Base-by-base conservation (phyloP, 2,888 invertebrate genomes). In the Cabera pusaria region DNA sequence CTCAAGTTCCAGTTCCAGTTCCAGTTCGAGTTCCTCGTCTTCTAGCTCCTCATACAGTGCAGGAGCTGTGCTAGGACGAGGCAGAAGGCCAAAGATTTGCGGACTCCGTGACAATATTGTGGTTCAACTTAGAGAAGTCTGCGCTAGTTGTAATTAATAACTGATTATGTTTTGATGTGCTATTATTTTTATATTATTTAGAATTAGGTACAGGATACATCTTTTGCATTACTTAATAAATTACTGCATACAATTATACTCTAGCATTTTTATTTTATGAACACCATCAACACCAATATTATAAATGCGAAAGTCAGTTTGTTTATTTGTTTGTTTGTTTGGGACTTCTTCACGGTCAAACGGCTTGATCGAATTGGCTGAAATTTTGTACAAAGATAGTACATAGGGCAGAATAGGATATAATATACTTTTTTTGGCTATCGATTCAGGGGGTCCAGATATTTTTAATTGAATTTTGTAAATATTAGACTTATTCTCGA, bases 61-160 rank as follows among this genome's bases (percentile, higher is more conserved):
- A 5, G 42, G 24, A 6, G 32, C 44, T 24, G 38, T 46, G 31
- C 44, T 23, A 3, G 38, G 32, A 6, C 32, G 65, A 18, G 48
- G 51, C 11, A 66, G 69, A 23, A 56, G 63, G 6, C 73, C 74
- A 31, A 71, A 66, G 46, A 49, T 59, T n/a, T 83, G 84, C 42
- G 65, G 59, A 18, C 64, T 81, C 1, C 76, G 79, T 14, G 64
- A 59, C 22, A 72, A 78, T 40, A 64, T 82, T 11, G 49, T 64
- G 16, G 75, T 85, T 3, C 79, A 73, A 55, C 61, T 66, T 26
- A 47, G 25, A 70, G 72, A 28, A 0, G 8, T 29, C 24, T 85
- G 82, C 44, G 41, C 49, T 7, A 67, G 64, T 21, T 86, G 85
- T n/a, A n/a, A n/a, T n/a, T n/a, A n/a, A n/a, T n/a, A n/a, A n/a